A percentile compares a stretch with the other conserved stretches of the same genome.
phyloP scores from a whole-genome alignment of 2,888 invertebrate species.

The Trissonchulus sp. region DNA sequence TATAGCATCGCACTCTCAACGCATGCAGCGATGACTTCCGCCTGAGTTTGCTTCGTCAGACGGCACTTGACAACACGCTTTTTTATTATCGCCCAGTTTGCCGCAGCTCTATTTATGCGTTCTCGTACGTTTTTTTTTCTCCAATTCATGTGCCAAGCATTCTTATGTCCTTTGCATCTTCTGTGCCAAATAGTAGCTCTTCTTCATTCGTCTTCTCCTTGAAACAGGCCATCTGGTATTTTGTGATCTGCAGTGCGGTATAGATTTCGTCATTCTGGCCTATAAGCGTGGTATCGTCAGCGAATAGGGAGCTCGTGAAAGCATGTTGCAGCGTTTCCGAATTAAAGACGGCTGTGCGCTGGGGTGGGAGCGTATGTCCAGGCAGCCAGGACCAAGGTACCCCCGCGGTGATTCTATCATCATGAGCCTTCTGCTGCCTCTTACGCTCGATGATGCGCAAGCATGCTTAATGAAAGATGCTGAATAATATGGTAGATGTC shows the following conservation, averaged over 20 bases:
- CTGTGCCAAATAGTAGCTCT: constrained; percentile 1
- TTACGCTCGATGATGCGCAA: too few relatives aligned
- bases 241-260: constrained; percentile 5
- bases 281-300: neutral
- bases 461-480: too few relatives aligned
- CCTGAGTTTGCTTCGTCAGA: neutral
- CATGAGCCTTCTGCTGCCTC: too few relatives aligned
- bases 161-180: neutral
- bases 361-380: neutral
- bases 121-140: neutral
- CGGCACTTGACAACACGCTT: constrained; percentile 6
- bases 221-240: neutral
- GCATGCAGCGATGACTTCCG: neutral
- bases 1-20: constrained; percentile 6
- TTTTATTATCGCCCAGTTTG: constrained; percentile 3
- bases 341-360: neutral
- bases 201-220: constrained; percentile 10
- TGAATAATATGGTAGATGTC: too few relatives aligned
- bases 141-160: constrained; percentile 10
- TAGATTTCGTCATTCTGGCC: constrained; percentile 10
- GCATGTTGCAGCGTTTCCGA: constrained; percentile 1
- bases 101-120: neutral
- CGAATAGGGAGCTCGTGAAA: constrained; percentile 10
- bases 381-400: too few relatives aligned
- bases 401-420: too few relatives aligned